Evolutionary conservation across 1,140 invertebrate genomes (phyloP).

Genomic region (Nylanderia fulva): DNA sequence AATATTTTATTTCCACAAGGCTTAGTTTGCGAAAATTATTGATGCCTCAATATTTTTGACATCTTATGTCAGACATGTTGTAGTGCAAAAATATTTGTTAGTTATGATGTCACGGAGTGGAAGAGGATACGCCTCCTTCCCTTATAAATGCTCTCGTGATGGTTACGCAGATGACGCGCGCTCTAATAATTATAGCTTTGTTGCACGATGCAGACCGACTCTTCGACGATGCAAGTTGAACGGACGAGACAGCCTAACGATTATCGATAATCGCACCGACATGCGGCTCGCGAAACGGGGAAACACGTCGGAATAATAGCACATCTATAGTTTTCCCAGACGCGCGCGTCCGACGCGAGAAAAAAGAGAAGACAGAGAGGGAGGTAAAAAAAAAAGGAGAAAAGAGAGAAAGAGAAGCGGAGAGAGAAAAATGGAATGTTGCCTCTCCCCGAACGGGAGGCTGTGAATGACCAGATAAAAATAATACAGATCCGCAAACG

Average conservation of each 20-base stretch:
- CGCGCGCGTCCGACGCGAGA: not conserved
- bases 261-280: constrained; percentile 58
- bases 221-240: constrained; percentile 82
- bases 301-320: constrained; percentile 54
- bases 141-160: constrained; percentile 81
- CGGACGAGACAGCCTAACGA: constrained; percentile 66
- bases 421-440: constrained; percentile 14
- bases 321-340: constrained; percentile 50
- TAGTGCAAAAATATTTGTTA: not conserved
- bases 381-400: not conserved
- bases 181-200: constrained; percentile 86
- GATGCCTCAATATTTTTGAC: no score
- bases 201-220: constrained; percentile 68
- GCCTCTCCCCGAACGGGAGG: constrained; percentile 18
- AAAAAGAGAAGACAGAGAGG: not conserved
- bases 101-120: constrained; percentile 61
- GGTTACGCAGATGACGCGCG: constrained; percentile 83
- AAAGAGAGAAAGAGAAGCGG: not conserved
- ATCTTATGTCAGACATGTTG: no score
- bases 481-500: constrained; percentile 69
- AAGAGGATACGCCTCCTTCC: constrained; percentile 41
- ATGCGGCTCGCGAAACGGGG: constrained; percentile 52
- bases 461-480: constrained; percentile 77
- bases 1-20: no score
- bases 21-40: no score